Conservation (phyloP, 1,140 invertebrate species). For the Nephila pilipes region DNA sequence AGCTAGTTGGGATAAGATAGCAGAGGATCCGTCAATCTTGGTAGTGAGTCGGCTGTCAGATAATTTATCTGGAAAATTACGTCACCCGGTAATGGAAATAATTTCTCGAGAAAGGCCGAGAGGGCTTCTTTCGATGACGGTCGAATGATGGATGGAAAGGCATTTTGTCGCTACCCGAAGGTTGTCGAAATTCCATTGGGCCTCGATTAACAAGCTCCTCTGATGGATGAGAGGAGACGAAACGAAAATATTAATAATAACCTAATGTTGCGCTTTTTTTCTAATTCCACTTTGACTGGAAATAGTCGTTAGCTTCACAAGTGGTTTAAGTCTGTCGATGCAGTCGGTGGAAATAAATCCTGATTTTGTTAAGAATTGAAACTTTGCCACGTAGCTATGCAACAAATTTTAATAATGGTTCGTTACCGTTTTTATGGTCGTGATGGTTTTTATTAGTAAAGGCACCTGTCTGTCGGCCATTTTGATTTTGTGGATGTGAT, state of each 20-base stretch:
- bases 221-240: slow-evolving; percentile 34
- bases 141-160: slow-evolving; percentile 41
- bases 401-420: too few species aligned
- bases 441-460: too few species aligned
- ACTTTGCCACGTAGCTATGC: too few species aligned
- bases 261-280: slow-evolving; percentile 24
- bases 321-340: neutral
- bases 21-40: neutral
- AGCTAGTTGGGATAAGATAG: neutral
- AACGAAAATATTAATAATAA: slow-evolving; percentile 58
- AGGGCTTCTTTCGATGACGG: neutral
- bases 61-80: slow-evolving; percentile 48
- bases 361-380: too few species aligned
- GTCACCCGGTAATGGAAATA: slow-evolving; percentile 38
- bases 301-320: neutral
- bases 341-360: neutral
- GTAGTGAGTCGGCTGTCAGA: slow-evolving; percentile 8
- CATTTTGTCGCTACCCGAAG: slow-evolving; percentile 47
- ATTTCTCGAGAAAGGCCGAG: slow-evolving; percentile 1
- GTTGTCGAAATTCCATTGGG: slow-evolving; percentile 37
- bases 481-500: too few species aligned
- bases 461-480: too few species aligned
- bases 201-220: slow-evolving; percentile 21
- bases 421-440: too few species aligned
- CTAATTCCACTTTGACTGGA: neutral